phyloP scores from a whole-genome alignment of 2,888 invertebrate species.

The Tetrapedia diversipes region DNA sequence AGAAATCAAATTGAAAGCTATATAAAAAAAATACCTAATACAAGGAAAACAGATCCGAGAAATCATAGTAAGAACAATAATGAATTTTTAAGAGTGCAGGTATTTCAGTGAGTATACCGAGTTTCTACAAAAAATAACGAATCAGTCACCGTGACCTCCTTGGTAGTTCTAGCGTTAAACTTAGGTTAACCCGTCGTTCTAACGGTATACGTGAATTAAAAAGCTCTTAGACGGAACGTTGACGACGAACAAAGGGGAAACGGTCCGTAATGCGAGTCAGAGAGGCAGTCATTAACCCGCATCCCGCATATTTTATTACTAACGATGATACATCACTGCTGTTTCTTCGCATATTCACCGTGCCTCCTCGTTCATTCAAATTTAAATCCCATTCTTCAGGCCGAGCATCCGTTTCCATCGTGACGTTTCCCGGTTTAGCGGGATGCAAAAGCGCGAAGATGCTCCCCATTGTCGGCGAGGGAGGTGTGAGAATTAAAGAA shows the following conservation, averaged over 20 bases:
- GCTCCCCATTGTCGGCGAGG: constrained; percentile 4
- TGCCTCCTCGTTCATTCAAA: constrained; percentile 36
- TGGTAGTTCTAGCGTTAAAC: no score
- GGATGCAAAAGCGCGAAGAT: constrained; percentile 14
- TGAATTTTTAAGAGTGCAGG: no score
- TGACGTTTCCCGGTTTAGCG: constrained; percentile 31
- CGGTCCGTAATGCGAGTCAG: constrained; percentile 37
- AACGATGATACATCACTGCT: constrained; percentile 53
- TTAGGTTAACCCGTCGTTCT: no score
- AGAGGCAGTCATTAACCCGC: constrained; percentile 35
- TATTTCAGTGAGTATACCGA: no score
- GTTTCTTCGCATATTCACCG: constrained; percentile 26
- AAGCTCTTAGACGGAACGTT: neutral
- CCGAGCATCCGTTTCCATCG: constrained; percentile 32
- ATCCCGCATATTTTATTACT: constrained; percentile 40
- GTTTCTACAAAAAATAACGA: no score
- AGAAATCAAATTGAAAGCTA: no score
- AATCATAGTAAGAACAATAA: no score
- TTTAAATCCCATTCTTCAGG: constrained; percentile 52
- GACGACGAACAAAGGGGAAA: neutral
- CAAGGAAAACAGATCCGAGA: no score
- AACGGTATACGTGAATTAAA: neutral
- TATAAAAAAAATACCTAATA: no score
- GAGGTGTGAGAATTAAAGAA: constrained; percentile 25
- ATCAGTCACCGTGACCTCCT: no score